Base-by-base conservation (phyloP, 1,140 invertebrate species). In the Oedothorax gibbosus region DNA sequence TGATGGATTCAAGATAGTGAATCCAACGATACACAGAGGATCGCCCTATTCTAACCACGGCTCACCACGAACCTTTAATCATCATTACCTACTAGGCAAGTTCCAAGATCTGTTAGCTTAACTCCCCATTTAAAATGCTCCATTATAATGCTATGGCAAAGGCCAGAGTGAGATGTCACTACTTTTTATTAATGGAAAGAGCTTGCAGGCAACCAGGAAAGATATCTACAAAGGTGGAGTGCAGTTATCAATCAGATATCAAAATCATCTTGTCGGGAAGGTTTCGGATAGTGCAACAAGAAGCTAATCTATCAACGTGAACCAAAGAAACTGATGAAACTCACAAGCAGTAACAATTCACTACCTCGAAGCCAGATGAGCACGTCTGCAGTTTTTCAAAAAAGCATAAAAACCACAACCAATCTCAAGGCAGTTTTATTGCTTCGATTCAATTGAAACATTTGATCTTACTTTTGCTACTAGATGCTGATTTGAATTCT, bases 31-130 rank as follows among this genome's bases (percentile, higher is more conserved):
- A 15, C 56, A 49, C 53, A 75, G 60, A 7, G 4, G 72, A 57
- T 35, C 15, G 56, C 20, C 72, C 71, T 21, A 73, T 73, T 73
- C 71, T 56, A 73, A 57, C 71, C 72, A 50, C 72, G 54, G 56
- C 53, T 75, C 11, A 35, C 20, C 51, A 75, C 9, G 12, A 60
- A 75, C 56, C 53, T 75, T 75, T 75, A 62, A 75, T 75, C 72
- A 62, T 57, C 72, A 75, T 75, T 60, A 75, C 53, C 72, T 21
- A 75, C 18, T 56, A 21, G 54, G 53, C 8, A 21, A 60, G 72
- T 75, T 75, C 60, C n/a, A 75, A 60, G 72, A 60, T 75, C 18
- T 62, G 72, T 75, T 75, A 75, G 20, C 72, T 57, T 60, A 57
- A 75, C 56, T 60, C 60, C 20, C 56, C 54, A 21, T 75, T 75